Conservation (phyloP, 2,797 vertebrate genomes). For the Furcifer pardalis region DNA sequence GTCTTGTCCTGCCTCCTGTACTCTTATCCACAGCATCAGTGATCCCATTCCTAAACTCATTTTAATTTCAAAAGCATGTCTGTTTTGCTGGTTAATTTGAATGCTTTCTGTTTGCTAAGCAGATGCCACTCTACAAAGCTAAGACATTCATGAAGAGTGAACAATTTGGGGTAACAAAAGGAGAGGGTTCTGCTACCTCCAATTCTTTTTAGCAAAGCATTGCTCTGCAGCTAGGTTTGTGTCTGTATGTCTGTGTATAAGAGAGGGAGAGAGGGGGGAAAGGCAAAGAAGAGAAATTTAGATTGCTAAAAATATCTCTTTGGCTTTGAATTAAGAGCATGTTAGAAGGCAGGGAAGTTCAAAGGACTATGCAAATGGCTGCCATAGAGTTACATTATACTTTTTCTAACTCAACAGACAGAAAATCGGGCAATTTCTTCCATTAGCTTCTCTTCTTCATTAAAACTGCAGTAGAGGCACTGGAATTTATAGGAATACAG, state of each 20-base stretch:
- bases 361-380: not conserved
- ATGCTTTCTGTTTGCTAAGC: slow-evolving; percentile 22
- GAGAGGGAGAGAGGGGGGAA: not conserved
- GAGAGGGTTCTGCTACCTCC: slow-evolving; percentile 7
- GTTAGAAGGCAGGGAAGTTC: not conserved
- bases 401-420: not conserved
- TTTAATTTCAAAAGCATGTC: slow-evolving; percentile 21
- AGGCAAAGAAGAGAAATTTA: not conserved
- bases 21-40: not conserved
- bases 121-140: slow-evolving; percentile 6
- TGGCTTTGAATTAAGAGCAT: not conserved
- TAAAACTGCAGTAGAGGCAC: not conserved
- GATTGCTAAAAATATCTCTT: slow-evolving; percentile 1
- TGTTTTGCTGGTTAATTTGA: not conserved
- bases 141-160: slow-evolving; percentile 36
- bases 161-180: slow-evolving; percentile 24
- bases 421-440: not conserved
- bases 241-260: not conserved
- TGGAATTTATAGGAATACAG: not conserved
- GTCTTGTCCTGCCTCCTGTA: slow-evolving; percentile 7
- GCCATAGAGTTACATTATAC: not conserved
- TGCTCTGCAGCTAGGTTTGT: not conserved
- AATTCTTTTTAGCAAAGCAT: not conserved
- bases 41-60: slow-evolving; percentile 14
- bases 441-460: not conserved